These are phyloP conservation scores for Rhopilema esculentum DNA, from an alignment of 30 jellyfish, hydroid and myxozoan species.

Conservation along the genomic window DNA sequence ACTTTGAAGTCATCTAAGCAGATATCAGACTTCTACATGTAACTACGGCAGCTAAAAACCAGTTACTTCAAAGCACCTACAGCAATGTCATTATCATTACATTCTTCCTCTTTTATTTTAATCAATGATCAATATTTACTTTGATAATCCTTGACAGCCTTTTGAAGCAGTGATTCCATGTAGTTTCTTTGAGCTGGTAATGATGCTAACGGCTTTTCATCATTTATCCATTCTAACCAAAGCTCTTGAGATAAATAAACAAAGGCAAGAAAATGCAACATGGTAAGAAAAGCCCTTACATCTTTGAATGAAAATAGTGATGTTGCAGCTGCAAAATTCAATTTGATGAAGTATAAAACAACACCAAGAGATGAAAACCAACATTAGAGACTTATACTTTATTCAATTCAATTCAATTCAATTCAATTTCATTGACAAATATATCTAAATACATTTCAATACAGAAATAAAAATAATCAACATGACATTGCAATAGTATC, in stretches of 20 bases:
- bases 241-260: constrained; percentile 44
- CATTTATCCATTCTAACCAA: constrained; percentile 95
- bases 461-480: no score
- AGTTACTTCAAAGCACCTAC: background rate
- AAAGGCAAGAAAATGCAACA: background rate
- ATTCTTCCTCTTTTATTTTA: background rate
- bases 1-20: no score
- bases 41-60: no score
- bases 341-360: no score
- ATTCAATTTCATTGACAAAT: no score
- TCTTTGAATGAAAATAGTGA: background rate
- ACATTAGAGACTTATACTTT: no score
- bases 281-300: background rate
- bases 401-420: no score
- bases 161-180: constrained; percentile 67
- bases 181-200: constrained; percentile 85
- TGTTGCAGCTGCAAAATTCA: background rate
- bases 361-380: no score
- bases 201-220: constrained; percentile 86
- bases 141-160: constrained; percentile 87
- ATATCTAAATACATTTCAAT: no score
- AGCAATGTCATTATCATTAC: background rate
- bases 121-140: constrained; percentile 39
- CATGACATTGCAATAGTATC: no score
- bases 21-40: no score